Evolutionary conservation across 2,113 vertebrate species (phyloP).

Genomic region (Sylvilagus bachmani): DNA sequence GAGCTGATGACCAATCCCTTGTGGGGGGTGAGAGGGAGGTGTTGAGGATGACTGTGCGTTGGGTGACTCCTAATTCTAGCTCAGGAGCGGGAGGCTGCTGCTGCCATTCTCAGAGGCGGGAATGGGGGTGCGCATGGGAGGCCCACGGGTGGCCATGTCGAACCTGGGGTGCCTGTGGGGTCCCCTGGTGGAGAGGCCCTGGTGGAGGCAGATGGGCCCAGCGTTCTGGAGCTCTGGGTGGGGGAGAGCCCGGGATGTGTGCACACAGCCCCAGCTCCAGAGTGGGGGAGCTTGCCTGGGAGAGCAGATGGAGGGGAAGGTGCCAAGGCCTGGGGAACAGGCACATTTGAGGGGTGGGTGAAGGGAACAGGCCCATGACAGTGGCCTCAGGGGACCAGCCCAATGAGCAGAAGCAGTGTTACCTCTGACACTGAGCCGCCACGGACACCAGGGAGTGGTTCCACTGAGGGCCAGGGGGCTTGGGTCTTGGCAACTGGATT

Average conservation of each 20-base stretch:
- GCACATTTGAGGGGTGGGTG: conserved; percentile 7
- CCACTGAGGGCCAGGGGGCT: neutral
- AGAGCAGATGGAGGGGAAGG: conserved; percentile 77
- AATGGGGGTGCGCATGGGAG: neutral
- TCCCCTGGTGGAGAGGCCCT: neutral
- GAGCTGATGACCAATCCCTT: conserved; percentile 79
- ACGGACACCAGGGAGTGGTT: neutral
- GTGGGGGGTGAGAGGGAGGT: conserved; percentile 81
- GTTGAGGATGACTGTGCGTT: conserved; percentile 72
- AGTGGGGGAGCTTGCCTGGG: conserved; percentile 59
- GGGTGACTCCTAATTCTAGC: conserved; percentile 81
- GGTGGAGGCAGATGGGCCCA: neutral
- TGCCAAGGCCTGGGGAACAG: conserved; percentile 63
- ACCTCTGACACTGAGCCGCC: neutral
- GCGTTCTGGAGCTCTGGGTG: conserved; percentile 47
- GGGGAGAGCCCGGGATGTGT: neutral
- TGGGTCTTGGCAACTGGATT: neutral
- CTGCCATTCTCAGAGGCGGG: conserved; percentile 62
- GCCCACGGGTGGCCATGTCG: neutral
- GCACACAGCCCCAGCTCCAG: conserved; percentile 47
- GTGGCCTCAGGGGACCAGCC: conserved; percentile 30
- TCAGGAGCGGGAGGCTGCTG: conserved; percentile 74
- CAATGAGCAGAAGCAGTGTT: neutral
- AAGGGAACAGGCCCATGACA: conserved; percentile 42
- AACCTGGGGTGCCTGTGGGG: neutral